Base-by-base conservation (phyloP, 2,888 invertebrate species). In the Lithodes maja region DNA sequence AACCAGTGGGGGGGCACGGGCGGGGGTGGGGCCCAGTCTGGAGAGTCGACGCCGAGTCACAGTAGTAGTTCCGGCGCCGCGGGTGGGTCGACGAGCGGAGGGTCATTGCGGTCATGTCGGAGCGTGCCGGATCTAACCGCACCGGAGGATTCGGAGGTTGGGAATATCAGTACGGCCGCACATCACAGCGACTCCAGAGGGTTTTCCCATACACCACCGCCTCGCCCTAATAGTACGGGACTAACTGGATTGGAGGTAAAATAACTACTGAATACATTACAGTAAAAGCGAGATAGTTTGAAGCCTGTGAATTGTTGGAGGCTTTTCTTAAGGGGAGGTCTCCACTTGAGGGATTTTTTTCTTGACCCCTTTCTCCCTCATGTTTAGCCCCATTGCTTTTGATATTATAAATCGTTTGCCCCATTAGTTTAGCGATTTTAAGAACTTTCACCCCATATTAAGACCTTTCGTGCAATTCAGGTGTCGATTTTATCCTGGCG, bases 121-220 rank as follows among this genome's bases (percentile, higher is more conserved):
- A 91, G 91, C 87, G 92, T 91, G n/a, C 92, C 92, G 17, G 92
- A 92, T 68, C 86, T 92, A 33, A 92, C 89, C 33, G 92, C 91
- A 9, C 80, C 87, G 1, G 91, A 90, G 79, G 91, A 91, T 75
- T 82, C 81, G 54, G 91, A 91, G 83, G 91, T 91, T 7, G 86
- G 83, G 1, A 77, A 33, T 3, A 81, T 77, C 17, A 89, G 83
- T 69, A 89, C 55, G 83, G 80, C 79, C 2, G 74, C 80, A 2
- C 33, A 33, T 33, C 80, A 52, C 3, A 83, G 17, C 61, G 86
- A 86, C 2, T 71, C 83, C 75, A 83, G 83, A 50, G 75, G 69
- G 15, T 68, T 86, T 69, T 86, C 88, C 33, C 86, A 88, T 54
- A 86, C 83, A 61, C 85, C 85, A n/a, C 91, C 88, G 68, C 88